phyloP scores from a whole-genome alignment of 2,888 invertebrate genomes.

The Actias luna region DNA sequence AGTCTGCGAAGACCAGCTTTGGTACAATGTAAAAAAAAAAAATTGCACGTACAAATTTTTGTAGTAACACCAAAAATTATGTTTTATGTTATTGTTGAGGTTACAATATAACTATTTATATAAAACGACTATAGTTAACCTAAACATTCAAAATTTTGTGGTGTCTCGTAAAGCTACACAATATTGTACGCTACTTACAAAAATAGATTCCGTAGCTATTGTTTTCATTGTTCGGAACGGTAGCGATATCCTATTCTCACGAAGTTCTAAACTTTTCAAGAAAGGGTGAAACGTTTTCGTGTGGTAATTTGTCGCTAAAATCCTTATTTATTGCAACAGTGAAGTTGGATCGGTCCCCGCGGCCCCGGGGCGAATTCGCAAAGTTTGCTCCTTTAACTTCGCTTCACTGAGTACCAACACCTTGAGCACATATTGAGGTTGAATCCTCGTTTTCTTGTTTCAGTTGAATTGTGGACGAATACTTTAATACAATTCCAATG shows the following conservation, averaged over 20 bases:
- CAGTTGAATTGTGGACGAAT: slow-evolving; percentile 66
- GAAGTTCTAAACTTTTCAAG: slow-evolving; percentile 64
- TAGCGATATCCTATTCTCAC: slow-evolving; percentile 53
- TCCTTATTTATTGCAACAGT: slow-evolving; percentile 80
- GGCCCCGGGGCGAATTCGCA: slow-evolving; percentile 73
- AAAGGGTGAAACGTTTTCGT: slow-evolving; percentile 73
- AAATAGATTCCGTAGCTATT: slow-evolving; percentile 40
- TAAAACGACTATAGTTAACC: background rate
- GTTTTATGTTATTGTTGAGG: background rate
- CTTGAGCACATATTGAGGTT: slow-evolving; percentile 78
- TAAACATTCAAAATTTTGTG: background rate
- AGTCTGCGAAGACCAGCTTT: too few relatives aligned
- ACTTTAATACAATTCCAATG: slow-evolving; percentile 59
- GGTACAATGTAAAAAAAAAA: too few relatives aligned
- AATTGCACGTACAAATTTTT: too few relatives aligned
- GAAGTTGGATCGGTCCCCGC: slow-evolving; percentile 76
- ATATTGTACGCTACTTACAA: slow-evolving; percentile 12
- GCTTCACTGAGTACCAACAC: slow-evolving; percentile 75
- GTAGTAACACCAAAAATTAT: too few relatives aligned
- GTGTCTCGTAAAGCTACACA: background rate
- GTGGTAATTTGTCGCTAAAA: slow-evolving; percentile 80
- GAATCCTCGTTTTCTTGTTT: slow-evolving; percentile 73
- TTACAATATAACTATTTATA: slow-evolving; percentile 1
- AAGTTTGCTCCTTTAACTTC: slow-evolving; percentile 77
- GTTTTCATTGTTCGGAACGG: slow-evolving; percentile 39